These are phyloP conservation scores for Sciurus niger DNA, from an alignment of 2,113 vertebrate genomes.

Conservation along the genomic window DNA sequence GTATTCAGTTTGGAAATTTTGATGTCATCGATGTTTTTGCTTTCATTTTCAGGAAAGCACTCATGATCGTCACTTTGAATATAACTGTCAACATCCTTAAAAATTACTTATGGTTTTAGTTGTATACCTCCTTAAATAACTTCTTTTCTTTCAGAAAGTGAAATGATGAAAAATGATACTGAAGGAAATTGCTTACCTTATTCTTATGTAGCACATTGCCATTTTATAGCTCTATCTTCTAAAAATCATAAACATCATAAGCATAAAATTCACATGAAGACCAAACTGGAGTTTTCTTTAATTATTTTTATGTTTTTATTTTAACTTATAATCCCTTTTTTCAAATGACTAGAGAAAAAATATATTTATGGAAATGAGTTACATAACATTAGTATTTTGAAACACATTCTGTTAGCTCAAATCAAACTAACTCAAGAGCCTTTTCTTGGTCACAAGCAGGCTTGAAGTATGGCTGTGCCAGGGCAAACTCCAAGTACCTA, in stretches of 20 bases:
- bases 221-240: conserved; percentile 59
- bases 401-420: conserved; percentile 69
- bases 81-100: conserved; percentile 48
- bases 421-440: conserved; percentile 57
- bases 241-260: conserved; percentile 23
- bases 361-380: conserved; percentile 59
- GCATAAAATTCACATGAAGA: neutral
- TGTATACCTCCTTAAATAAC: neutral
- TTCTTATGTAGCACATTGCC: neutral
- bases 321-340: neutral
- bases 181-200: conserved; percentile 41
- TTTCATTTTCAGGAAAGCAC: conserved; percentile 49
- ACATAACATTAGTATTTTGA: conserved; percentile 33
- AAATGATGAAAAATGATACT: conserved; percentile 54
- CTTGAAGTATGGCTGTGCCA: conserved; percentile 73
- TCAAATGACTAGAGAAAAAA: conserved; percentile 49
- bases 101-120: conserved; percentile 49
- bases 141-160: conserved; percentile 57
- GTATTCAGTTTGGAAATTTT: conserved; percentile 53
- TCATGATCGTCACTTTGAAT: conserved; percentile 58
- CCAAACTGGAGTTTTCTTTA: neutral
- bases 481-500: conserved; percentile 79
- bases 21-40: conserved; percentile 8
- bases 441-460: conserved; percentile 64
- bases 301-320: conserved; percentile 62